Evolutionary conservation across 2,797 vertebrate genomes (phyloP).

Genomic region (Rhabdomys pumilio): DNA sequence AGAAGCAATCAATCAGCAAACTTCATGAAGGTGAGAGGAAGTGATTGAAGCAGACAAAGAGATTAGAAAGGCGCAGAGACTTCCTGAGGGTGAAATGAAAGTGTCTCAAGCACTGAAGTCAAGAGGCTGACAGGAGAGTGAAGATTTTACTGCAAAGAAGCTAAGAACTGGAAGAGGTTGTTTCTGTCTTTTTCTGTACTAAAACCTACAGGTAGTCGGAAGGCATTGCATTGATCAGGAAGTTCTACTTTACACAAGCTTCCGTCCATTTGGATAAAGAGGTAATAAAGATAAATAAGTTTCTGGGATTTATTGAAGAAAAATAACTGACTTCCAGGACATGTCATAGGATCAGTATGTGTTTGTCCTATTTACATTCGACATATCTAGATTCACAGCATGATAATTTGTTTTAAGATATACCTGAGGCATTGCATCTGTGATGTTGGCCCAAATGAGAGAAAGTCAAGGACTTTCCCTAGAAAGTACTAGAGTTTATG

Average conservation of each 20-base stretch:
- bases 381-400: neutral
- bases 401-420: neutral
- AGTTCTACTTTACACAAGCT: slow-evolving; percentile 34
- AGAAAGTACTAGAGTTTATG: neutral
- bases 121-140: slow-evolving; percentile 69
- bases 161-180: slow-evolving; percentile 70
- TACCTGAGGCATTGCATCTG: neutral
- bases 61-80: slow-evolving; percentile 50
- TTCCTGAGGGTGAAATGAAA: slow-evolving; percentile 72
- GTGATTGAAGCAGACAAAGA: slow-evolving; percentile 76
- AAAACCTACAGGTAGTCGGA: slow-evolving; percentile 69
- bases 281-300: slow-evolving; percentile 44
- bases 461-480: neutral
- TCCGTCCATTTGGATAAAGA: slow-evolving; percentile 59
- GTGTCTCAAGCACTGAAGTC: slow-evolving; percentile 54
- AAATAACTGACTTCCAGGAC: neutral
- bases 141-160: slow-evolving; percentile 65
- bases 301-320: slow-evolving; percentile 37
- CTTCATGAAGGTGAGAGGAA: slow-evolving; percentile 73
- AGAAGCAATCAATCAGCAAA: slow-evolving; percentile 83
- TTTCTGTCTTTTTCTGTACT: slow-evolving; percentile 62
- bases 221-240: slow-evolving; percentile 5
- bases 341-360: neutral
- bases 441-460: neutral
- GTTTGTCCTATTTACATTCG: neutral